These are phyloP conservation scores for Toxostoma redivivum DNA, from an alignment of 2,113 vertebrate genomes.

Conservation along the genomic window DNA sequence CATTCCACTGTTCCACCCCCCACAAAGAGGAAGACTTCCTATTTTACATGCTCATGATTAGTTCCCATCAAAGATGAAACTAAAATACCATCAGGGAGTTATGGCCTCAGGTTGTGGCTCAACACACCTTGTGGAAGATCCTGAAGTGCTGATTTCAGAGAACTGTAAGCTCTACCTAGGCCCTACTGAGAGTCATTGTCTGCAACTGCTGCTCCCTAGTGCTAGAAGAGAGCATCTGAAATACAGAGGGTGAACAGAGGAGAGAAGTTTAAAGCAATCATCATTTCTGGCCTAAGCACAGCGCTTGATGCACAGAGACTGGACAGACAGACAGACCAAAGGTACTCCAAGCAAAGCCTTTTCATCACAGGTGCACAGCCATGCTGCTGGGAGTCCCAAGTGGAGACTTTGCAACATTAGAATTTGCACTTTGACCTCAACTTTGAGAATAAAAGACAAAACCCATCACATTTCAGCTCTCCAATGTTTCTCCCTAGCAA, in stretches of 20 bases:
- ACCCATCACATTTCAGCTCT: background rate
- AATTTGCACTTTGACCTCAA: constrained; percentile 6
- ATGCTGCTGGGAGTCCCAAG: constrained; percentile 43
- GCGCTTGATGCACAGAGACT: constrained; percentile 31
- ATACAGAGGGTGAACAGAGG: constrained; percentile 47
- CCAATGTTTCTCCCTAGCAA: background rate
- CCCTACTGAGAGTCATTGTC: background rate
- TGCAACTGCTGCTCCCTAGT: background rate
- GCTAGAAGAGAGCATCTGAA: constrained; percentile 23
- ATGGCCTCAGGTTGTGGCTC: background rate
- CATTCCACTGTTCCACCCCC: background rate
- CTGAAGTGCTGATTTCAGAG: background rate
- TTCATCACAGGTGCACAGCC: constrained; percentile 54
- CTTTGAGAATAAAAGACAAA: constrained; percentile 4
- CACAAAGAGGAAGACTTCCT: background rate
- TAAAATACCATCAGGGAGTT: background rate
- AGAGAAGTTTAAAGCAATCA: constrained; percentile 52
- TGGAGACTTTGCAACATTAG: constrained; percentile 20
- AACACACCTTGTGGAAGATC: background rate
- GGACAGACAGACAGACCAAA: constrained; percentile 54
- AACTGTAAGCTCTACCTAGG: background rate
- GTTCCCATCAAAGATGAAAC: background rate
- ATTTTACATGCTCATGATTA: background rate
- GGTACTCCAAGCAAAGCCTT: constrained; percentile 56
- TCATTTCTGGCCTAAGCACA: constrained; percentile 40